These are phyloP conservation scores for Hemiprocne comata DNA, from an alignment of 2,113 vertebrate genomes.

Conservation along the genomic window DNA sequence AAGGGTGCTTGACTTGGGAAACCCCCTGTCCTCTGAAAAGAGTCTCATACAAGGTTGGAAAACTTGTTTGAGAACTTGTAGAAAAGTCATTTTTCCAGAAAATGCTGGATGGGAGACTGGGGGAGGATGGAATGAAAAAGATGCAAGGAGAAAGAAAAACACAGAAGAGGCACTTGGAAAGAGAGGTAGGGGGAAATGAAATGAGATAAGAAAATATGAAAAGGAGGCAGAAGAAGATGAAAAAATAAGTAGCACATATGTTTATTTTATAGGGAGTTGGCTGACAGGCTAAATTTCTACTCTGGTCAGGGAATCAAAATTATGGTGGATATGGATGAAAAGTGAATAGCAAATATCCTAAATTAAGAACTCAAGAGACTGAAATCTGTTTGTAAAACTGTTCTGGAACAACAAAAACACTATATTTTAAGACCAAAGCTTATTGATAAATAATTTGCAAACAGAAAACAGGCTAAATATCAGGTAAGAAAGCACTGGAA, in stretches of 20 bases:
- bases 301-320: constrained; percentile 26
- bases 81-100: background rate
- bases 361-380: constrained; percentile 22
- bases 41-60: background rate
- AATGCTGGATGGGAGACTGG: background rate
- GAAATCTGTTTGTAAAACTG: constrained; percentile 21
- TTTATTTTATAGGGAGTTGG: constrained; percentile 54
- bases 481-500: background rate
- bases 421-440: constrained; percentile 3
- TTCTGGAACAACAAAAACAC: background rate
- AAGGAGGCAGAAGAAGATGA: constrained; percentile 32
- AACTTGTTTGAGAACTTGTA: background rate
- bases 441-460: constrained; percentile 11
- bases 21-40: background rate
- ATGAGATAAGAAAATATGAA: constrained; percentile 48
- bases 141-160: background rate
- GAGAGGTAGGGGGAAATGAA: background rate
- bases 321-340: constrained; percentile 18
- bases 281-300: constrained; percentile 47
- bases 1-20: background rate
- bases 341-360: constrained; percentile 28
- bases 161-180: background rate
- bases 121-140: background rate
- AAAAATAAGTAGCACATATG: constrained; percentile 46
- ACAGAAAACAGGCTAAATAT: background rate